Evolutionary conservation across 1,140 invertebrate species (phyloP).

Genomic region (Panagrolaimus sp.): DNA sequence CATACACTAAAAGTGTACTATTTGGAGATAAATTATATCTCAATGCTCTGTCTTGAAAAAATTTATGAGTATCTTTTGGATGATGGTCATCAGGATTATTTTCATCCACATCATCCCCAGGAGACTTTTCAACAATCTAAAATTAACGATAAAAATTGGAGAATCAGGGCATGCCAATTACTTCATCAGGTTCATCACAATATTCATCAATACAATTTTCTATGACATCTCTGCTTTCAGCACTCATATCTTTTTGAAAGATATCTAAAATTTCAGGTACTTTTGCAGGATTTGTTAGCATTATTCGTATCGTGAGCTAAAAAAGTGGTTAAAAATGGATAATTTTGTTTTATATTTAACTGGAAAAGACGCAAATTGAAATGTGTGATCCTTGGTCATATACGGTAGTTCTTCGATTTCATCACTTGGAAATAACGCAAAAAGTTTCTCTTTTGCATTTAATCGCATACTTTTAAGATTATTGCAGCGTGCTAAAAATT

Average conservation of each 20-base stretch:
- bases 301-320: not conserved
- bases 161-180: not conserved
- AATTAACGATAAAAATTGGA: not conserved
- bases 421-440: not conserved
- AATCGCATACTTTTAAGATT: not conserved
- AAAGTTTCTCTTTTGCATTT: slow-evolving; percentile 5
- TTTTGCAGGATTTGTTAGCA: slow-evolving; percentile 11
- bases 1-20: slow-evolving; percentile 5
- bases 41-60: slow-evolving; percentile 13
- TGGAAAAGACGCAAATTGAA: slow-evolving; percentile 11
- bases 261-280: slow-evolving; percentile 12
- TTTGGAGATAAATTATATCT: slow-evolving; percentile 8
- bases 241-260: slow-evolving; percentile 14
- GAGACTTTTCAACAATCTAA: not conserved
- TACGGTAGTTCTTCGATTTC: slow-evolving; percentile 9
- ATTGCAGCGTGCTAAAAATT: not conserved
- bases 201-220: slow-evolving; percentile 6
- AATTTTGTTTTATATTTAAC: not conserved
- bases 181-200: slow-evolving; percentile 16
- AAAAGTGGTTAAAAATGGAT: not conserved
- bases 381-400: slow-evolving; percentile 13
- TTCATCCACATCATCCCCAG: not conserved
- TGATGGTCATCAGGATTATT: not conserved
- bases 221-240: not conserved
- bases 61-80: not conserved